Conservation (phyloP, 2,888 invertebrate species). For the Uloborus plumipes region DNA sequence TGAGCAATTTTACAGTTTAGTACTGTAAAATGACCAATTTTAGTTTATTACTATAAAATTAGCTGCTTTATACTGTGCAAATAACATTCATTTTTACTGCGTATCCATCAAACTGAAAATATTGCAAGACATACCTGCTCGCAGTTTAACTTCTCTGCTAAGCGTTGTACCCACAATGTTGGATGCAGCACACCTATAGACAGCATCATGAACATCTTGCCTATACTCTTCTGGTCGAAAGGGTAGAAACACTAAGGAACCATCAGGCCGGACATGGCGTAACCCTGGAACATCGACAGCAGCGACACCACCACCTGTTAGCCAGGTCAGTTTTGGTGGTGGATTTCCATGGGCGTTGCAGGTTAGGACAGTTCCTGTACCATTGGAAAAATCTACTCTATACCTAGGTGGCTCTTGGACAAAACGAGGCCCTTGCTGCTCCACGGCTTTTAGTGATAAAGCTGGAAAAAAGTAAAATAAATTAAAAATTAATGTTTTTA, state of each 20-base stretch:
- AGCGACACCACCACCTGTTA: constrained; percentile 48
- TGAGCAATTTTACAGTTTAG: too few species aligned
- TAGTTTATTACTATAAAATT: too few species aligned
- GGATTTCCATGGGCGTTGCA: constrained; percentile 65
- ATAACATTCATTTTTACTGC: too few species aligned
- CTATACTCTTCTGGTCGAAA: constrained; percentile 54
- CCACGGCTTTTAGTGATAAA: not conserved
- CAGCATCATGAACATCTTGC: constrained; percentile 57
- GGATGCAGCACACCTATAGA: constrained; percentile 49
- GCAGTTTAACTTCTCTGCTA: constrained; percentile 46
- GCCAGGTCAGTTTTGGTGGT: constrained; percentile 62
- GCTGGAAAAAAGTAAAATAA: too few species aligned
- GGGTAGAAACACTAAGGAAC: constrained; percentile 54
- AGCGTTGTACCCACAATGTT: constrained; percentile 42
- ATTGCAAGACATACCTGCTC: constrained; percentile 42
- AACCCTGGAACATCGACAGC: constrained; percentile 63
- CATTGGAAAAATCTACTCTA: constrained; percentile 65
- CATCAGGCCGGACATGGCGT: constrained; percentile 53
- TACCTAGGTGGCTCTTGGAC: constrained; percentile 59
- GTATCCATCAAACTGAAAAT: too few species aligned
- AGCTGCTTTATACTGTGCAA: too few species aligned
- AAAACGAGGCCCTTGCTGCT: constrained; percentile 62
- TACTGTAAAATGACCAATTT: too few species aligned
- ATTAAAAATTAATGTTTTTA: too few species aligned
- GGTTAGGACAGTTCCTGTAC: constrained; percentile 63